A percentile compares a stretch with the other conserved stretches of the same genome.
These are phyloP conservation scores for Ectobius pallidus DNA, from an alignment of 2,888 invertebrate genomes.

Conservation along the genomic window DNA sequence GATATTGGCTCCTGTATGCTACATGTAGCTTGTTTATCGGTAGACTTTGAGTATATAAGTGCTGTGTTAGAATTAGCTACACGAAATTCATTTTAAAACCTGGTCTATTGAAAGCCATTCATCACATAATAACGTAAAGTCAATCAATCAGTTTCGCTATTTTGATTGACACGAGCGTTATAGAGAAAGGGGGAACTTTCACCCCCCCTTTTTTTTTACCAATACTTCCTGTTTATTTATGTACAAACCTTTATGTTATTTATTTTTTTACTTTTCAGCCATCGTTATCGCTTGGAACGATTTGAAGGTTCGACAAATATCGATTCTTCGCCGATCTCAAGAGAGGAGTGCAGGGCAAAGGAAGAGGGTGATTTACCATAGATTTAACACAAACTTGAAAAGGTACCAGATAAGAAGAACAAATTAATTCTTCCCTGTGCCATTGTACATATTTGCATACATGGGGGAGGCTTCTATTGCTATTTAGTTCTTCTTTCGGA, in stretches of 20 bases:
- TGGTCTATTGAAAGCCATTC: constrained; percentile 15
- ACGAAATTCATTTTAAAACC: constrained; percentile 17
- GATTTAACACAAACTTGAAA: background rate
- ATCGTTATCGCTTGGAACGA: constrained; percentile 21
- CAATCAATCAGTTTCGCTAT: constrained; percentile 23
- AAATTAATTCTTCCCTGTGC: background rate
- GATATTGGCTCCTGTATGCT: too few relatives aligned
- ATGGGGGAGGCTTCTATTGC: background rate
- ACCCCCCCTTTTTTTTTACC: background rate
- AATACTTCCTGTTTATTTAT: background rate
- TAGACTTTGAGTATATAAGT: too few relatives aligned
- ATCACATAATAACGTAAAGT: background rate
- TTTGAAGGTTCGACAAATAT: constrained; percentile 23
- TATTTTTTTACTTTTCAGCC: constrained; percentile 23
- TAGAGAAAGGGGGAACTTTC: background rate
- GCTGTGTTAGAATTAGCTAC: background rate
- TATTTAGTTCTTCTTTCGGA: background rate
- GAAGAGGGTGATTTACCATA: constrained; percentile 12
- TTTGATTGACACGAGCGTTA: constrained; percentile 24
- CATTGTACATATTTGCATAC: background rate
- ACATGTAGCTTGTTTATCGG: too few relatives aligned
- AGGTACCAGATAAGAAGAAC: background rate
- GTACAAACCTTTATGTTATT: background rate
- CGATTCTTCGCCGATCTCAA: constrained; percentile 20
- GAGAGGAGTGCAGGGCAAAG: constrained; percentile 9